Evolutionary conservation across 2,888 invertebrate species (phyloP), one percentile per base, ranked within the genome.

Genomic region (Adelphocoris suturalis): DNA sequence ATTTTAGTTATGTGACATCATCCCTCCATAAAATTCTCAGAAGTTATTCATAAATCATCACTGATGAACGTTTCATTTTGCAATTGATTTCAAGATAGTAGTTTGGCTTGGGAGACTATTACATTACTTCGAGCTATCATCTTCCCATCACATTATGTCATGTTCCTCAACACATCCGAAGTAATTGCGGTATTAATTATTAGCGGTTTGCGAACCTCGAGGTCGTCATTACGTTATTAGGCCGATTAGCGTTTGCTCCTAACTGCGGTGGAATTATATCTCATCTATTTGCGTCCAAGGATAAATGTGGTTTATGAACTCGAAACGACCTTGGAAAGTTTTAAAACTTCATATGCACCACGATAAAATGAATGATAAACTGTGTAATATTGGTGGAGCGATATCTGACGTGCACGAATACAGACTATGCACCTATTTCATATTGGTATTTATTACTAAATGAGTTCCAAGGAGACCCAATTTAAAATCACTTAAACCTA

Each of bases 121-220:
- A 37, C 37, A 37, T 37, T 37, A 37, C 37, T 12, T 12, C 27
- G 19, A 19, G 68, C 19, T 9, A 68, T 68, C 68, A 5, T 23
- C 23, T 23, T 23, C 13, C 13, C 52, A 68, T 68, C 68, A 7
- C 23, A 68, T 19, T 27, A 68, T 23, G 68, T 61, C 16, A 61
- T 9, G 68, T 23, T 19, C 68, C 27, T 57, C 12, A 1, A 0
- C 57, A n/a, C 68, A 23, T 68, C 23, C 27, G 1, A 27, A 23
- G 23, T 68, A 68, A 68, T 68, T 68, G 68, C 68, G 12, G 23
- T 68, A n/a, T 68, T 23, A 68, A 68, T 68, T 68, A 68, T 68
- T 68, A 7, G 68, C 68, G 68, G 68, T 68, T 68, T 19, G 61
- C 61, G 19, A 23, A 19, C 68, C 68, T 68, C 19, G 68, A 23